phyloP scores from a whole-genome alignment of 2,113 vertebrate genomes.

The Spilogale gracilis region DNA sequence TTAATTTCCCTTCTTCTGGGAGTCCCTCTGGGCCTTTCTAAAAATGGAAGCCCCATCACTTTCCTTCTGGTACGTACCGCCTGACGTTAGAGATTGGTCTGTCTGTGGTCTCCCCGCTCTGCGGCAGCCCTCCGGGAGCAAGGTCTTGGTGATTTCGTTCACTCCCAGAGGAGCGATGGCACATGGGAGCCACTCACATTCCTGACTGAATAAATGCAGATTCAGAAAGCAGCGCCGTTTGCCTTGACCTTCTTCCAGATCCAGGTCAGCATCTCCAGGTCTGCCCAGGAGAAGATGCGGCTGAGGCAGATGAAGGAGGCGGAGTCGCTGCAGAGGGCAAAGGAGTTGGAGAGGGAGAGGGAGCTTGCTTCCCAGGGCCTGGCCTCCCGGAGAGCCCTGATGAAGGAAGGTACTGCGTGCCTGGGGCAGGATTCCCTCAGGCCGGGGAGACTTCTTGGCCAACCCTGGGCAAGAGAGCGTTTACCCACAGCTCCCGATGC shows the following conservation, averaged over 20 bases:
- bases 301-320: constrained; percentile 73
- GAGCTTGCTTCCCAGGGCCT: neutral
- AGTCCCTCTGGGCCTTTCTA: neutral
- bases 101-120: neutral
- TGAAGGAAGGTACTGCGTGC: constrained; percentile 75
- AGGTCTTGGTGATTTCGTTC: neutral
- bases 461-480: neutral
- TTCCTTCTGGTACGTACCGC: neutral
- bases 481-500: accelerated
- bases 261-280: constrained; percentile 79
- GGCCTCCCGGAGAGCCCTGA: neutral
- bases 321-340: constrained; percentile 52
- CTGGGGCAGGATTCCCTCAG: neutral
- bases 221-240: neutral
- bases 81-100: neutral
- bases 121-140: neutral
- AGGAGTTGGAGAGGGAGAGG: constrained; percentile 48
- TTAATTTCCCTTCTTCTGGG: neutral
- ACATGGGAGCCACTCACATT: neutral
- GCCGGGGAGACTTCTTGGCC: neutral
- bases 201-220: neutral
- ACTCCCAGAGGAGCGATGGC: neutral
- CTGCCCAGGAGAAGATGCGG: constrained; percentile 85
- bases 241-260: constrained; percentile 72
- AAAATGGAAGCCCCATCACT: neutral